Evolutionary conservation across 1,140 invertebrate species (phyloP).

Genomic region (Philopotamus ludificatus): DNA sequence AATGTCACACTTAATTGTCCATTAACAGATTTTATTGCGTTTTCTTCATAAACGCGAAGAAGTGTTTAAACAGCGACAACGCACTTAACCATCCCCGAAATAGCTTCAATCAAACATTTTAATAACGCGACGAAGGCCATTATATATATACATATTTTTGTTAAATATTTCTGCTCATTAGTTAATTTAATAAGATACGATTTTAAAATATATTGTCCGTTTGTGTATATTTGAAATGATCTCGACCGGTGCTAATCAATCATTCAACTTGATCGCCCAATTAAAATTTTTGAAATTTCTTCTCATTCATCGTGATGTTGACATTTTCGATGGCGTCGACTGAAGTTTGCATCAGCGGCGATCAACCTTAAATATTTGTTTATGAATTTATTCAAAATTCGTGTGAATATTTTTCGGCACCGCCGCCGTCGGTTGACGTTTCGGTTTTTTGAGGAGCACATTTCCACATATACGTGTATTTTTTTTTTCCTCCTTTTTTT

Average conservation of each 20-base stretch:
- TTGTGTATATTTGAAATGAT: too few species aligned
- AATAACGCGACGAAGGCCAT: background rate
- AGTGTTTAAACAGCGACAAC: conserved; percentile 1
- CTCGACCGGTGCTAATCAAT: conserved; percentile 3
- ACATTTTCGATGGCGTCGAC: conserved; percentile 1
- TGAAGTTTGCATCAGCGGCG: background rate
- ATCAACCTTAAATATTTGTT: too few species aligned
- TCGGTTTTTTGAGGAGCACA: background rate
- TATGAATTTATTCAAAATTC: too few species aligned
- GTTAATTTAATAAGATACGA: too few species aligned
- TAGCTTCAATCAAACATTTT: conserved; percentile 7
- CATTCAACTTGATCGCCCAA: conserved; percentile 14
- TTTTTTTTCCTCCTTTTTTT: background rate
- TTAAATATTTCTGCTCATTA: background rate
- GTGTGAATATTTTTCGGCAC: too few species aligned
- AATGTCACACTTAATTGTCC: conserved; percentile 18
- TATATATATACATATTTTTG: background rate
- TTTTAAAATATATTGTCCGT: background rate
- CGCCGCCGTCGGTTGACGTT: too few species aligned
- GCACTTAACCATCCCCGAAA: background rate
- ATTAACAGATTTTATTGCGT: conserved; percentile 20
- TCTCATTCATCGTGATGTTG: conserved; percentile 3
- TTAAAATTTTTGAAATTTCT: conserved; percentile 27
- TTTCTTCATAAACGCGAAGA: conserved; percentile 1
- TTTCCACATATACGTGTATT: background rate